A percentile compares a stretch with the other conserved stretches of the same genome.
Conservation (phyloP, 1,140 invertebrate species). For the Calliphora vicina region DNA sequence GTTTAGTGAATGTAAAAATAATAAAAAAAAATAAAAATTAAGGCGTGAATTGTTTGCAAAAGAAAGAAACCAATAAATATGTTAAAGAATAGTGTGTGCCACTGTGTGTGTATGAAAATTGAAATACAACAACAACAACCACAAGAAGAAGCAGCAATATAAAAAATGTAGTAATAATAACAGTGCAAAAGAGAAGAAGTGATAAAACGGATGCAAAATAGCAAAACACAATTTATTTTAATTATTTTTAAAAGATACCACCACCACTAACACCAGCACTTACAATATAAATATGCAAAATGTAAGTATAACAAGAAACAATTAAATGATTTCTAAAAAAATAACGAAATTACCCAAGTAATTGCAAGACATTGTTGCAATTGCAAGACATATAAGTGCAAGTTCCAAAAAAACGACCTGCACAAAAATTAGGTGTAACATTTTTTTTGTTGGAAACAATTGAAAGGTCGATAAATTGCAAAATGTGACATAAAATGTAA, state of each 20-base stretch:
- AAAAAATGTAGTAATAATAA: constrained; percentile 31
- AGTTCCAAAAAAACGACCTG: too few relatives aligned
- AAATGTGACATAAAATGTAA: too few relatives aligned
- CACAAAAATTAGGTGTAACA: too few relatives aligned
- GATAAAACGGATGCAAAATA: constrained; percentile 16
- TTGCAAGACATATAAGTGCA: too few relatives aligned
- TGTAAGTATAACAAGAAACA: background rate
- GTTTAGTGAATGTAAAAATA: background rate
- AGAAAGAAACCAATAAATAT: constrained; percentile 22
- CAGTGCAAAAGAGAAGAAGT: constrained; percentile 31
- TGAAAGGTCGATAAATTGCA: too few relatives aligned
- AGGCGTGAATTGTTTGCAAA: constrained; percentile 35
- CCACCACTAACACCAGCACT: too few relatives aligned
- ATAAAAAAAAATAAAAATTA: too few relatives aligned
- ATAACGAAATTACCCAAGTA: background rate
- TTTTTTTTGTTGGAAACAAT: too few relatives aligned
- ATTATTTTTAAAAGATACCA: background rate
- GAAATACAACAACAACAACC: background rate
- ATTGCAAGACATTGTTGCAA: too few relatives aligned
- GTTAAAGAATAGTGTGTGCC: background rate
- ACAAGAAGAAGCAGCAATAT: background rate
- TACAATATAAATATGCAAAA: background rate
- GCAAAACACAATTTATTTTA: background rate
- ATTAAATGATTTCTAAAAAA: background rate
- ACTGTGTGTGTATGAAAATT: constrained; percentile 3